These are phyloP conservation scores for Albula glossodonta DNA, from an alignment of 2,113 vertebrate species.

Conservation along the genomic window DNA sequence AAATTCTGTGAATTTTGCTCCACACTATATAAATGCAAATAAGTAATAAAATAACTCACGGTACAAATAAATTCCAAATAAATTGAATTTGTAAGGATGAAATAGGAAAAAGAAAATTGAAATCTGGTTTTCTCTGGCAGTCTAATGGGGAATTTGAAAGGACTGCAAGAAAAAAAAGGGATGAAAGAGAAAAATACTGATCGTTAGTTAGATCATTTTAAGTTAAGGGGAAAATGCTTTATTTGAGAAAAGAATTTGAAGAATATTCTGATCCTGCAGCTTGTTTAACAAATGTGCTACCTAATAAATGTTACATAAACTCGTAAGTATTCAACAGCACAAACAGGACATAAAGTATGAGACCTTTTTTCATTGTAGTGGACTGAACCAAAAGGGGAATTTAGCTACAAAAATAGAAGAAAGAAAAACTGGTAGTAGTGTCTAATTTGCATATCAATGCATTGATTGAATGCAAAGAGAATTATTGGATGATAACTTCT, in stretches of 20 bases:
- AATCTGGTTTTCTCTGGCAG: conserved; percentile 32
- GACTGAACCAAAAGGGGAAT: not conserved
- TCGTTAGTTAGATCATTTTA: conserved; percentile 24
- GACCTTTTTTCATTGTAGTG: conserved; percentile 1
- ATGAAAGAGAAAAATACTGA: conserved; percentile 7
- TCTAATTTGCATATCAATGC: not conserved
- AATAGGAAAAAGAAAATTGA: conserved; percentile 32
- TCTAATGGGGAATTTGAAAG: conserved; percentile 48
- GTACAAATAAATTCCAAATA: conserved; percentile 38
- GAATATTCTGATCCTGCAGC: conserved; percentile 26
- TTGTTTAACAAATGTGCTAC: conserved; percentile 36
- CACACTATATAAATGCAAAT: conserved; percentile 51
- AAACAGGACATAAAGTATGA: conserved; percentile 23
- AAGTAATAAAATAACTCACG: conserved; percentile 50
- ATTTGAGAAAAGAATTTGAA: not conserved
- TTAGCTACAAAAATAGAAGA: not conserved
- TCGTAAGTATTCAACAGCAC: conserved; percentile 29
- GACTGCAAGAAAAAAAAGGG: conserved; percentile 42
- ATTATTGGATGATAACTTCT: not conserved
- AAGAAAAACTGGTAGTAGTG: not conserved
- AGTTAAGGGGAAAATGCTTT: not conserved
- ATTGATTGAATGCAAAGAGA: not conserved
- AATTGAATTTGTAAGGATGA: conserved; percentile 32
- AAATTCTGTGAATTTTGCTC: conserved; percentile 30
- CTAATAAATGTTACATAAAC: conserved; percentile 31